Evolutionary conservation across 2,888 invertebrate species (phyloP).

Genomic region (Scaptomyza flava): DNA sequence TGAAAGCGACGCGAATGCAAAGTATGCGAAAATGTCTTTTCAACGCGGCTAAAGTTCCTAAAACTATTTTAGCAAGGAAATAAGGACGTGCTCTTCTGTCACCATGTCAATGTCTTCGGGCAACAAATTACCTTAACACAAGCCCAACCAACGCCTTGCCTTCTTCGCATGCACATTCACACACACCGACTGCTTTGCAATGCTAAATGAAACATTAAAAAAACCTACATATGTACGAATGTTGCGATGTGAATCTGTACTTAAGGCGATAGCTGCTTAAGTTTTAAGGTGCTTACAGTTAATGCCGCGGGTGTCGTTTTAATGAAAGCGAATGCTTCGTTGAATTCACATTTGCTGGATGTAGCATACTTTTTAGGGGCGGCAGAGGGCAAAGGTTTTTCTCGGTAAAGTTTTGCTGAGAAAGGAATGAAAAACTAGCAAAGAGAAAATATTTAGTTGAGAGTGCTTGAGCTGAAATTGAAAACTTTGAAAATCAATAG

Average conservation of each 20-base stretch:
- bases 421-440: background rate
- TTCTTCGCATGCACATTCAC: too few species aligned
- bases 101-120: slow-evolving; percentile 67
- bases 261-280: slow-evolving; percentile 39
- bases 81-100: slow-evolving; percentile 44
- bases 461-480: background rate
- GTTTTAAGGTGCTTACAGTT: slow-evolving; percentile 41
- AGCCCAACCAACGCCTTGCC: background rate
- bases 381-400: slow-evolving; percentile 4
- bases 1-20: slow-evolving; percentile 42
- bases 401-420: background rate
- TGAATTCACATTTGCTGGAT: slow-evolving; percentile 1
- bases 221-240: slow-evolving; percentile 21
- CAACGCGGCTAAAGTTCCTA: slow-evolving; percentile 38
- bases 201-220: slow-evolving; percentile 26
- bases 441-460: background rate
- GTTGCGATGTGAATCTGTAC: slow-evolving; percentile 3
- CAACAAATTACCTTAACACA: slow-evolving; percentile 55
- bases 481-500: slow-evolving; percentile 3
- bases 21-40: slow-evolving; percentile 59
- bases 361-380: slow-evolving; percentile 24
- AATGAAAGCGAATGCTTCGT: slow-evolving; percentile 55
- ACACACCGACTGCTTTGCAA: background rate
- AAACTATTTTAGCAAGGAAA: slow-evolving; percentile 36
- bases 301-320: slow-evolving; percentile 65